Percentiles rank a stretch among this genome's conserved stretches.
These are phyloP conservation scores for Schmidtea mediterranea DNA, from an alignment of 1,140 invertebrate species.

Conservation along the genomic window DNA sequence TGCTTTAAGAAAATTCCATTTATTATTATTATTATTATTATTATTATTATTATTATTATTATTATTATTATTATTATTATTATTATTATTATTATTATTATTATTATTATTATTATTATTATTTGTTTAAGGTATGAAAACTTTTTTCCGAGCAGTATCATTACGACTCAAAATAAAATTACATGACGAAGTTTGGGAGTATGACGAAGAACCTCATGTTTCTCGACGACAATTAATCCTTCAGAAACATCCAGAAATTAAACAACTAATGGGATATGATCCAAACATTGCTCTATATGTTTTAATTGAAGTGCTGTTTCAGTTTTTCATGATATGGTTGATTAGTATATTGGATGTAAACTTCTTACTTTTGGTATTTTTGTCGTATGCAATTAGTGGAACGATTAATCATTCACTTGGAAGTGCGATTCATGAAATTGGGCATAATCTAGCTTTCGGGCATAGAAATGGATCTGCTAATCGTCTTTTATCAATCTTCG, in stretches of 20 bases:
- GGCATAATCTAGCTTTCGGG: conserved; percentile 26
- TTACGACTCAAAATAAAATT: neutral
- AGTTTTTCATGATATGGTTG: neutral
- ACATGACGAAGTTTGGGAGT: conserved; percentile 17
- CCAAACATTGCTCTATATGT: conserved; percentile 70
- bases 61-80: no score
- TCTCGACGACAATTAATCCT: conserved; percentile 61
- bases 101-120: no score
- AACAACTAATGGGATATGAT: conserved; percentile 71
- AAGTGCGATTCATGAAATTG: conserved; percentile 27
- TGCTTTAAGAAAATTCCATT: no score
- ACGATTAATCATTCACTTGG: conserved; percentile 24
- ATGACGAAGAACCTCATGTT: conserved; percentile 86
- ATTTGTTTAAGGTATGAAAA: neutral
- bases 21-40: no score
- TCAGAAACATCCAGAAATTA: conserved; percentile 88
- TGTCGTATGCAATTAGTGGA: conserved; percentile 25
- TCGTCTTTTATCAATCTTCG: conserved; percentile 19
- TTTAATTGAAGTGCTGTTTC: conserved; percentile 41
- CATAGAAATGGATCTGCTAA: conserved; percentile 16
- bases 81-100: no score
- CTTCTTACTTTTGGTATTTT: conserved; percentile 14
- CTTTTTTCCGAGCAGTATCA: neutral
- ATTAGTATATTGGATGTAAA: conserved; percentile 21
- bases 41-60: no score